Evolutionary conservation across 1,140 invertebrate species (phyloP).

Genomic region (Heliconius hewitsoni): DNA sequence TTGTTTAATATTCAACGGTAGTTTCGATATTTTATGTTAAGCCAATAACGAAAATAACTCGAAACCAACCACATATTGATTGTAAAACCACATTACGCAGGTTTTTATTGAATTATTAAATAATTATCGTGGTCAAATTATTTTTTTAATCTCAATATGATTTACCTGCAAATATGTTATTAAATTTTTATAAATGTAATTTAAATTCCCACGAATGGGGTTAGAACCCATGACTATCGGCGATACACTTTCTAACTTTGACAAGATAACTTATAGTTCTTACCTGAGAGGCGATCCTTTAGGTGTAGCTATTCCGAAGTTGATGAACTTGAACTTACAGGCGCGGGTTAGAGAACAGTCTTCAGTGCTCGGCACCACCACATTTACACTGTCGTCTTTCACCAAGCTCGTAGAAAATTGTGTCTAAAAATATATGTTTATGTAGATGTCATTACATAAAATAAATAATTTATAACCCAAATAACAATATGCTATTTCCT

Average conservation of each 20-base stretch:
- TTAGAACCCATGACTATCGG: no score
- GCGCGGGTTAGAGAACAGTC: conserved; percentile 26
- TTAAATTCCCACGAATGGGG: no score
- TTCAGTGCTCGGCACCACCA: conserved; percentile 8
- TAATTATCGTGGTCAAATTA: no score
- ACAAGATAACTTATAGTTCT: conserved; percentile 4
- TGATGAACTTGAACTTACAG: conserved; percentile 93
- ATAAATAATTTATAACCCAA: no score
- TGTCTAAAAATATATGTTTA: conserved; percentile 10
- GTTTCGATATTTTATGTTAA: no score
- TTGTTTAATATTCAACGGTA: neutral
- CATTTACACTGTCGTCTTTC: conserved; percentile 16
- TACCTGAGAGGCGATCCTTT: conserved; percentile 94
- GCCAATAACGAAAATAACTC: neutral
- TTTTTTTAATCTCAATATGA: no score
- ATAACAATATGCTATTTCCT: no score
- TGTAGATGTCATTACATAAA: neutral
- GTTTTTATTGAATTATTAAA: neutral
- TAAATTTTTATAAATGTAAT: no score
- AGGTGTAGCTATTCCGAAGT: conserved; percentile 96
- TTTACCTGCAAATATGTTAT: no score
- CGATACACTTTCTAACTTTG: no score
- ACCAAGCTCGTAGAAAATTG: neutral
- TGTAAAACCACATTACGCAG: neutral
- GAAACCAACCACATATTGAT: neutral